Conservation (phyloP, 2,888 invertebrate genomes). For the Lasioglossum figueresi region DNA sequence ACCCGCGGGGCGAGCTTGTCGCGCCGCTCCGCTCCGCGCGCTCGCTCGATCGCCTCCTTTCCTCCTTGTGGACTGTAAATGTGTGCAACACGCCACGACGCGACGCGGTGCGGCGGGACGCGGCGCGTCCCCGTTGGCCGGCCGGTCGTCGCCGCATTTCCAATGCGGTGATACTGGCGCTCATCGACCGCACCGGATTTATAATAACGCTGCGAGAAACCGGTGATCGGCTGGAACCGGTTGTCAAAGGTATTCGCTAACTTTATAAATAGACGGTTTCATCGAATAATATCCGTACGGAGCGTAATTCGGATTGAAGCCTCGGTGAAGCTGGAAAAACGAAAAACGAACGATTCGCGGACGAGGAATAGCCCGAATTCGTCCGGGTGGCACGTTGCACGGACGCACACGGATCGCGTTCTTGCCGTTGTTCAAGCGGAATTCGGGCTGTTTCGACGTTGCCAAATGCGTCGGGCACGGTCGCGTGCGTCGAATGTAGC, state of each 20-base stretch:
- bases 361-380: neutral
- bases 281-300: slow-evolving; percentile 6
- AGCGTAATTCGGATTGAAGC: neutral
- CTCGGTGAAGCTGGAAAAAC: neutral
- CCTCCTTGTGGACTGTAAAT: neutral
- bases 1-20: slow-evolving; percentile 30
- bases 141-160: slow-evolving; percentile 31
- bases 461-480: slow-evolving; percentile 42
- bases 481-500: slow-evolving; percentile 41
- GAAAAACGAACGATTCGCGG: neutral
- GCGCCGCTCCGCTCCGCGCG: slow-evolving; percentile 34
- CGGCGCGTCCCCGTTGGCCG: slow-evolving; percentile 25
- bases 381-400: neutral
- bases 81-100: slow-evolving; percentile 3
- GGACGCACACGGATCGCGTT: slow-evolving; percentile 4
- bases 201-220: slow-evolving; percentile 48
- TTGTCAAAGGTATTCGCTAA: slow-evolving; percentile 37
- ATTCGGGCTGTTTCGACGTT: slow-evolving; percentile 62
- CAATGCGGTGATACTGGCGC: slow-evolving; percentile 46
- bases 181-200: slow-evolving; percentile 54
- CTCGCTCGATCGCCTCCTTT: slow-evolving; percentile 26
- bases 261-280: slow-evolving; percentile 44
- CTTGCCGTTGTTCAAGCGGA: slow-evolving; percentile 51
- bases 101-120: slow-evolving; percentile 6
- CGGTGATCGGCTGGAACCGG: slow-evolving; percentile 49